Evolutionary conservation across 2,797 vertebrate genomes (phyloP), one percentile per base, ranked within the genome.

Genomic region (Helostoma temminkii): DNA sequence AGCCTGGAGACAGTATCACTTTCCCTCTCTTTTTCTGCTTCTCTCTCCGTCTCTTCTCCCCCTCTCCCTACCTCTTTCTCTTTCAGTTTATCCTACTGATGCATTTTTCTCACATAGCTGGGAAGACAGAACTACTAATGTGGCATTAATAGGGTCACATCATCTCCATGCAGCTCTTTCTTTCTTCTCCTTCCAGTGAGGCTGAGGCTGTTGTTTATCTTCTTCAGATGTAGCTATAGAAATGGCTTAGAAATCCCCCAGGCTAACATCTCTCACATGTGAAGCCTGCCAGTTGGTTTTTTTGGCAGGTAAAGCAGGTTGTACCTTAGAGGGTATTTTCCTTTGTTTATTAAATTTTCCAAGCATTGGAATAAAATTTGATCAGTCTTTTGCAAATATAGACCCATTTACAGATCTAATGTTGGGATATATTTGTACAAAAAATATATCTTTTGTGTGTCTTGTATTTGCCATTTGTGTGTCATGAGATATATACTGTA

Each of bases 71-170:
- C 21, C 46, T 16, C 64, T 36, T 68, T 46, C 36, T 54, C 57
- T 36, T 69, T 59, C 50, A 53, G 68, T 66, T 79, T 69, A 55
- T 89, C 84, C 81, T 63, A 66, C 74, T 70, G 76, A 87, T 88
- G 77, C 75, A 74, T 81, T 88, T 86, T 81, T 82, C 84, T 83
- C 70, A 63, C 71, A 78, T 74, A 69, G 72, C 80, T 76, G 84
- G 70, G 83, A 87, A 90, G 82, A 89, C 47, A 39, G 71, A 91
- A 87, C 84, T 90, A 87, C 85, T 91, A 92, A 91, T 91, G 89
- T 91, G 88, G 90, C 89, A 91, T 93, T 93, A 93, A 88, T 88
- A 91, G 91, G 91, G 90, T 92, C 92, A 89, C 88, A 87, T 91
- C 88, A 85, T 91, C 91, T 87, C 79, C 77, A 81, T 73, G 75